phyloP scores from a whole-genome alignment of 2,888 invertebrate genomes.

The Dermolepida albohirtum region DNA sequence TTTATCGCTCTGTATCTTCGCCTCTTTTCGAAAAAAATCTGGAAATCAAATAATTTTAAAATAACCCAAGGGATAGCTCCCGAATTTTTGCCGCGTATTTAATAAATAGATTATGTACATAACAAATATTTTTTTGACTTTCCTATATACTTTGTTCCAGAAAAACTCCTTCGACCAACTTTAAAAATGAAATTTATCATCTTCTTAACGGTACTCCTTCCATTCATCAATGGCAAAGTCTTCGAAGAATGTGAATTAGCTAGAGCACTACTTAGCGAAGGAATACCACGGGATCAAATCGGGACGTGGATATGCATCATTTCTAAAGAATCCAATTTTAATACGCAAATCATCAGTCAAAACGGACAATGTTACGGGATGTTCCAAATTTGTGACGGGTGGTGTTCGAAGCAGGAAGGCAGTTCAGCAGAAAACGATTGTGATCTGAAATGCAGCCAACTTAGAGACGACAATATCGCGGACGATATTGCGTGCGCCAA shows the following conservation, averaged over 20 bases:
- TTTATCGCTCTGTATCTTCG: too few relatives aligned
- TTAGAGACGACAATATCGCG: conserved; percentile 76
- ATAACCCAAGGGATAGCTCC: too few relatives aligned
- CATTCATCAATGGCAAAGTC: conserved; percentile 58
- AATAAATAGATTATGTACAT: too few relatives aligned
- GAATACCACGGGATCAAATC: conserved; percentile 67
- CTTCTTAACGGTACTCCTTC: background rate
- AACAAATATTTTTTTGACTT: too few relatives aligned
- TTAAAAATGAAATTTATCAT: conserved; percentile 1
- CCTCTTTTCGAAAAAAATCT: too few relatives aligned
- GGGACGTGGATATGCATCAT: conserved; percentile 73
- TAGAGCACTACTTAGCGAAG: conserved; percentile 70
- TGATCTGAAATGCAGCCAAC: conserved; percentile 57
- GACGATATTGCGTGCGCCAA: conserved; percentile 78
- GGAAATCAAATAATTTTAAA: too few relatives aligned
- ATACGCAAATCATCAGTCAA: conserved; percentile 74
- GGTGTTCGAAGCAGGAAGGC: conserved; percentile 78
- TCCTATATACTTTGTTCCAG: too few relatives aligned
- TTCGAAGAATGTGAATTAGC: conserved; percentile 80
- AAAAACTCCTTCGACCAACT: too few relatives aligned
- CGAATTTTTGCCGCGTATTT: too few relatives aligned
- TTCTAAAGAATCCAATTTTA: conserved; percentile 76
- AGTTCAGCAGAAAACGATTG: conserved; percentile 47
- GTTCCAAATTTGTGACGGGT: conserved; percentile 78
- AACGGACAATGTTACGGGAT: conserved; percentile 78